Conservation (phyloP, 2,113 vertebrate species). For the Oplegnathus fasciatus region DNA sequence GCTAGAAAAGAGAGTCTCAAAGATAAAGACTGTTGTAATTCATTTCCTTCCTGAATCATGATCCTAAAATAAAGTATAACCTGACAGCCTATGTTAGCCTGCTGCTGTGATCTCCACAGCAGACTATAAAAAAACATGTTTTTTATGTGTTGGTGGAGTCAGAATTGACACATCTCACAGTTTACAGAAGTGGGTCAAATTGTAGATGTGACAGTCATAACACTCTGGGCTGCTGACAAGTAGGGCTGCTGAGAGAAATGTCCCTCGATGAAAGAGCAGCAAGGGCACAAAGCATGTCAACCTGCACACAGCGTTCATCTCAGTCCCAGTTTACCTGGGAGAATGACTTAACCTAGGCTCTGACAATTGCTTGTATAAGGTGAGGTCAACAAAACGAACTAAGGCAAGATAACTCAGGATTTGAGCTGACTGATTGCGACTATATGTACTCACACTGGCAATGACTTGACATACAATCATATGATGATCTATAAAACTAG, state of each 20-base stretch:
- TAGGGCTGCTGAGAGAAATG: slow-evolving; percentile 17
- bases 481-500: background rate
- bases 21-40: background rate
- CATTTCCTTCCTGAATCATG: background rate
- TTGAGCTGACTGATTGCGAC: background rate
- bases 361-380: background rate
- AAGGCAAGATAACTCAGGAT: background rate
- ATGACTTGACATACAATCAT: background rate
- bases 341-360: background rate
- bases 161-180: slow-evolving; percentile 32
- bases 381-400: slow-evolving; percentile 7
- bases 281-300: background rate
- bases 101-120: slow-evolving; percentile 18
- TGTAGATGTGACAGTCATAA: slow-evolving; percentile 28
- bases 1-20: background rate
- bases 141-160: slow-evolving; percentile 5
- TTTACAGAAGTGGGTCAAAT: slow-evolving; percentile 39
- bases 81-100: background rate
- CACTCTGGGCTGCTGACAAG: slow-evolving; percentile 15
- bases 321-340: background rate
- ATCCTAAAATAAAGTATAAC: background rate
- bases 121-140: background rate
- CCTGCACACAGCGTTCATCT: background rate
- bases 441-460: background rate
- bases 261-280: slow-evolving; percentile 25